phyloP scores from a whole-genome alignment of 1,140 invertebrate genomes.

The Formica exsecta region DNA sequence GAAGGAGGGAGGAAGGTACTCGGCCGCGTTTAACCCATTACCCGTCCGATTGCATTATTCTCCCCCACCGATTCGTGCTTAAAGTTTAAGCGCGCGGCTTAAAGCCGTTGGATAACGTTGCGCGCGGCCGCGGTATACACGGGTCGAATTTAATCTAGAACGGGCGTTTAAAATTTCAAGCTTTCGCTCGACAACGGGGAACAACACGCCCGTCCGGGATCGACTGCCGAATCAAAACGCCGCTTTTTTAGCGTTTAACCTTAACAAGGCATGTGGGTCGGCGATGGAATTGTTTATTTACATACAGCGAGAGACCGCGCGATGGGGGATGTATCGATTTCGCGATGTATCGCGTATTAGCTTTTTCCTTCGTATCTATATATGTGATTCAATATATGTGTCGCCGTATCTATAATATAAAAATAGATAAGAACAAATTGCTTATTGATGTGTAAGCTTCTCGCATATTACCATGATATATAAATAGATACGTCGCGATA shows the following conservation, averaged over 20 bases:
- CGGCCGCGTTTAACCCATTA: conserved; percentile 59
- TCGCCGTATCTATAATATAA: conserved; percentile 17
- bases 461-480: not conserved
- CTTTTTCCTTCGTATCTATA: conserved; percentile 18
- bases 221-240: not conserved
- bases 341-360: not conserved
- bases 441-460: conserved; percentile 39
- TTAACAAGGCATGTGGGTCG: not conserved
- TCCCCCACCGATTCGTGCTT: conserved; percentile 5
- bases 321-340: not conserved
- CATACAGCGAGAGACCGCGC: not conserved
- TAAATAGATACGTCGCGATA: conserved; percentile 47
- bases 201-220: conserved; percentile 20
- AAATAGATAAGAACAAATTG: conserved; percentile 23
- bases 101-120: not conserved
- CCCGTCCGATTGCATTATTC: conserved; percentile 25
- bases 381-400: not conserved
- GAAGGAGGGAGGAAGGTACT: not conserved
- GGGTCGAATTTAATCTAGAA: conserved; percentile 29
- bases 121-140: no score
- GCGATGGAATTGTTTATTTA: conserved; percentile 35
- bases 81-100: conserved; percentile 41
- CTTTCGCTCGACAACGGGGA: not conserved
- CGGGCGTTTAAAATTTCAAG: conserved; percentile 25
- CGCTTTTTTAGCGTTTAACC: not conserved